These are phyloP conservation scores for Zaprionus kolodkinae DNA, from an alignment of 1,140 invertebrate species.

Conservation along the genomic window DNA sequence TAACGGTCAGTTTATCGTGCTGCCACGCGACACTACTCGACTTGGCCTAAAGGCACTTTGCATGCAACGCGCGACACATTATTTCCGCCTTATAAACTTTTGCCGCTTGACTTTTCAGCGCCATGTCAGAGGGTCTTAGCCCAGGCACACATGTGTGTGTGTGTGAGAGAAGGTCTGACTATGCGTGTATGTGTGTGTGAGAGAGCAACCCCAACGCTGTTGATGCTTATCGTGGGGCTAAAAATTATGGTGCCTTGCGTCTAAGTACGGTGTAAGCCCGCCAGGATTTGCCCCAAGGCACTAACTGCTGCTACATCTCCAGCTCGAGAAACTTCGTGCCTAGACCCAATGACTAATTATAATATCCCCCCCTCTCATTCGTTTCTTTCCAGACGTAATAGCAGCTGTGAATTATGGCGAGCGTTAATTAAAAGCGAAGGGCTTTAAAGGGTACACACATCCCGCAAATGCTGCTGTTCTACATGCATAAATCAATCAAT, in stretches of 20 bases:
- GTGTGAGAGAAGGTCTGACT: background rate
- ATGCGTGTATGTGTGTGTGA: constrained; percentile 20
- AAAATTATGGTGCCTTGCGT: constrained; percentile 59
- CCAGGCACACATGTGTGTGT: background rate
- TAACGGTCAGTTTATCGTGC: constrained; percentile 62
- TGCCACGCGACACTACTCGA: constrained; percentile 5
- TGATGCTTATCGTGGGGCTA: constrained; percentile 70
- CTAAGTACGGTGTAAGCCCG: constrained; percentile 70
- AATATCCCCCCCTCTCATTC: constrained; percentile 41
- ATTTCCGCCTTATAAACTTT: constrained; percentile 79
- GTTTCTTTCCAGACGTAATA: constrained; percentile 53
- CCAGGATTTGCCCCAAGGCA: constrained; percentile 37
- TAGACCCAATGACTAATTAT: constrained; percentile 69
- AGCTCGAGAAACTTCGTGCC: constrained; percentile 2
- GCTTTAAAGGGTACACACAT: background rate
- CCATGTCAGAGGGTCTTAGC: constrained; percentile 29
- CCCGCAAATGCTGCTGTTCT: constrained; percentile 5
- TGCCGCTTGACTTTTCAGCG: constrained; percentile 61
- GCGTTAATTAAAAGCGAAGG: constrained; percentile 63
- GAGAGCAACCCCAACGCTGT: constrained; percentile 43
- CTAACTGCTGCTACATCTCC: background rate
- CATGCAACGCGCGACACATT: constrained; percentile 73
- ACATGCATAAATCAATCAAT: constrained; percentile 63
- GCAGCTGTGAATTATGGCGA: constrained; percentile 51
- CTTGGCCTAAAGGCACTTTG: constrained; percentile 36